These are phyloP conservation scores for Zeugodacus cucurbitae DNA, from an alignment of 1,140 invertebrate genomes.

Conservation along the genomic window DNA sequence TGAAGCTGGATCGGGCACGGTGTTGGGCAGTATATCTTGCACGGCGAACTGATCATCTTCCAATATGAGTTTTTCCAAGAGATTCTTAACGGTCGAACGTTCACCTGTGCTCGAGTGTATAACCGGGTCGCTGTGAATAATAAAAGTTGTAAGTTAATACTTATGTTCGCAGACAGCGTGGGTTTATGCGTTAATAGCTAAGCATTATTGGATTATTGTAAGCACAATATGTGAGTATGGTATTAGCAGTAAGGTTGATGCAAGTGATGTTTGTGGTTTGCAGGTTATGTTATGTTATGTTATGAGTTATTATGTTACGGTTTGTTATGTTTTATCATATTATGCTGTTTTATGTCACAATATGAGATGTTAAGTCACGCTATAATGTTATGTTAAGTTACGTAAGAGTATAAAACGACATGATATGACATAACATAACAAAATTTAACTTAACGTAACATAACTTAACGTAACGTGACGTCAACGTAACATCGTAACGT, in stretches of 20 bases:
- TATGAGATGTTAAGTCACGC: background rate
- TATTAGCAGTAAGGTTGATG: background rate
- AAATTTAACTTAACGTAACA: too few species aligned
- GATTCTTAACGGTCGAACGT: constrained; percentile 81
- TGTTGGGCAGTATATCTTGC: constrained; percentile 92
- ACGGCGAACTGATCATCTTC: constrained; percentile 95
- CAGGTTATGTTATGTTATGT: background rate
- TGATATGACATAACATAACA: too few species aligned
- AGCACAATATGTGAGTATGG: background rate
- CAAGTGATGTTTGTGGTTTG: background rate
- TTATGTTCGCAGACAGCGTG: background rate
- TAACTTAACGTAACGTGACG: too few species aligned
- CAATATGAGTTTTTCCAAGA: constrained; percentile 87
- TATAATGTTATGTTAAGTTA: background rate
- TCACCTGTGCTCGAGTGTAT: constrained; percentile 87
- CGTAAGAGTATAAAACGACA: background rate
- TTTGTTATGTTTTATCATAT: background rate
- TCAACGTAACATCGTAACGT: too few species aligned
- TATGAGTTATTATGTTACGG: background rate
- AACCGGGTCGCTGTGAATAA: constrained; percentile 82
- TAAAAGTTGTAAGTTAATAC: background rate
- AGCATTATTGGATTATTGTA: background rate
- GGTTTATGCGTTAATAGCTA: background rate
- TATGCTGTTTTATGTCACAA: background rate
- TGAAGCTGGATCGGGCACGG: constrained; percentile 91